A percentile compares a stretch with the other conserved stretches of the same genome.
Conservation (phyloP, 1,140 invertebrate species). For the Drosophila sucinea region DNA sequence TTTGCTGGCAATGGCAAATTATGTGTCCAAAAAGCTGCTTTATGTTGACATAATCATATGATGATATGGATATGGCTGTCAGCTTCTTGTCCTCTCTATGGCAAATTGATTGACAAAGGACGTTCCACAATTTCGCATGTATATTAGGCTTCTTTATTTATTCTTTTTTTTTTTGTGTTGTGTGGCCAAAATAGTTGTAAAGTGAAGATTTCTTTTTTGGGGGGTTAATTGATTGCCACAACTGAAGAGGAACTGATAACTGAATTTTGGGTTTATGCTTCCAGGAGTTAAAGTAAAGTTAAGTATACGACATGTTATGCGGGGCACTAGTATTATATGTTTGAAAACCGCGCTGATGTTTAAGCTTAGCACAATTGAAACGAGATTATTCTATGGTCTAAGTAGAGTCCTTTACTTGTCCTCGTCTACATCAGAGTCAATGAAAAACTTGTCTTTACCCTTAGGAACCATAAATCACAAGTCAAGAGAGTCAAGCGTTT, state of each 20-base stretch:
- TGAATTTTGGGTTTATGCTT: neutral
- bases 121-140: neutral
- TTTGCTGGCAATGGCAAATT: constrained; percentile 29
- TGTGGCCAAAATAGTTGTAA: neutral
- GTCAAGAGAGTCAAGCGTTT: too few species aligned
- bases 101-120: constrained; percentile 13
- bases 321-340: neutral
- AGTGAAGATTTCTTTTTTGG: neutral
- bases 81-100: constrained; percentile 33
- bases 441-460: too few species aligned
- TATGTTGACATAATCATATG: constrained; percentile 43
- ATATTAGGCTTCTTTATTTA: neutral
- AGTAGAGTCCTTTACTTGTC: too few species aligned
- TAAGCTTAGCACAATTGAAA: neutral
- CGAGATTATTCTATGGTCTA: too few species aligned
- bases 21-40: constrained; percentile 22
- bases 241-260: neutral
- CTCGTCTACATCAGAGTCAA: too few species aligned
- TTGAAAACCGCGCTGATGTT: neutral
- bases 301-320: constrained; percentile 1
- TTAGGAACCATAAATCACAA: too few species aligned
- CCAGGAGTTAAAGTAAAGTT: neutral
- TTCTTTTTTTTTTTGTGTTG: neutral
- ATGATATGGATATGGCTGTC: constrained; percentile 32
- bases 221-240: neutral